These are phyloP conservation scores for Epinotia ramella DNA, from an alignment of 2,888 invertebrate genomes.

Conservation along the genomic window DNA sequence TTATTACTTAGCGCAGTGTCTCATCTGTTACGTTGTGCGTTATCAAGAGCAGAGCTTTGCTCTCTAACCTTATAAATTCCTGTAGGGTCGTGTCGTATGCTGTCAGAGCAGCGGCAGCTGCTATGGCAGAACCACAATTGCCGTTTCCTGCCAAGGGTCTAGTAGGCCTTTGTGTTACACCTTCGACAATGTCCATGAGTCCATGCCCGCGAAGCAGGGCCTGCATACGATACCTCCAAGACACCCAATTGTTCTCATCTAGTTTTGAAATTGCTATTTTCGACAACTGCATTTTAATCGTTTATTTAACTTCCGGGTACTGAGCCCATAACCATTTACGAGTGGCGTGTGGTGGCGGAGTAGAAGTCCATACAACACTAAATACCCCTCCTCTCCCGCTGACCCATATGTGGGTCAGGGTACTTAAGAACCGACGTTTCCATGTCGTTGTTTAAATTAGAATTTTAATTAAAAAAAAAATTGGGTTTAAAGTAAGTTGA, in stretches of 20 bases:
- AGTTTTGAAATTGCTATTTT: not conserved
- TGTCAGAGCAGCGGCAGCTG: not conserved
- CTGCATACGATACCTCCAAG: not conserved
- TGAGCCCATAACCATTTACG: not conserved
- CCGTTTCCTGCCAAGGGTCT: not conserved
- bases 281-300: not conserved
- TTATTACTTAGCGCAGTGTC: no score
- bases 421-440: no score
- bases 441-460: no score
- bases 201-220: not conserved
- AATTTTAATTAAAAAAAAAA: no score
- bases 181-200: not conserved
- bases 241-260: not conserved
- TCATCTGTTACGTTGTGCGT: no score
- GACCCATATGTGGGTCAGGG: no score
- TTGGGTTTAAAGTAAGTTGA: no score
- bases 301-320: no score
- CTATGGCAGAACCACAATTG: not conserved
- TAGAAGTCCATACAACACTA: no score
- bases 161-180: not conserved
- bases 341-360: not conserved
- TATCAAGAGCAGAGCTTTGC: not conserved
- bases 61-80: not conserved
- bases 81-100: not conserved
- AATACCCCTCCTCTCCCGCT: no score